Evolutionary conservation across 2,113 vertebrate genomes (phyloP), one percentile per base, ranked within the genome.

Genomic region (Egretta garzetta): DNA sequence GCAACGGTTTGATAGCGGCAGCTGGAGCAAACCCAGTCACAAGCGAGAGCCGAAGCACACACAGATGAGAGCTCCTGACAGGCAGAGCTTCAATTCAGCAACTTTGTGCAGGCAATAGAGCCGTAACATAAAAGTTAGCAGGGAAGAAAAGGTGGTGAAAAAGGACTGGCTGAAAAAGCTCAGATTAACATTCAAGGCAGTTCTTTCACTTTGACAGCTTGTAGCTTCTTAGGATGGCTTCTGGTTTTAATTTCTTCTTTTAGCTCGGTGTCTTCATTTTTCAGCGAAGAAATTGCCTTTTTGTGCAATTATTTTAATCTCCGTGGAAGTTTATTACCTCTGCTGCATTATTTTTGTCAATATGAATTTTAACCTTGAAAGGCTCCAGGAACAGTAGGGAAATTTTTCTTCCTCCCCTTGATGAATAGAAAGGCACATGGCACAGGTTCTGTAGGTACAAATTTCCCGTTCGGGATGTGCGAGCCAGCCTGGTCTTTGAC

Each of bases 101-200:
- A 77, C 84, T 88, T 70, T 41, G 62, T 62, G 14, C 39, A 50
- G 73, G 87, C 62, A 90, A 80, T 53, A 80, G 91, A 91, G 58
- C 58, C 76, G 70, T 66, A 80, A 91, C 55, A 95, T 88, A 66
- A 89, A 96, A 95, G 94, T 96, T 85, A 97, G 45, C 70, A 73
- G 84, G 84, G 83, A 84, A 94, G 88, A 95, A 96, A 95, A 95
- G 79, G 74, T 76, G 49, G 91, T 82, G 84, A 53, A 82, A 95
- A 82, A 94, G 95, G 71, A 66, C 91, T 82, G 80, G 86, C 91
- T 96, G 86, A 91, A 96, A 89, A 85, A 94, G 74, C 73, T 96
- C 93, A 66, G 86, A 94, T 96, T 96, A 97, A 87, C 88, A 89
- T 94, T 96, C 89, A 85, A 93, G 77, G 47, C 80, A 90, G 64